These are phyloP conservation scores for Rotaria sp. DNA, from an alignment of 2,888 invertebrate species.

Conservation along the genomic window DNA sequence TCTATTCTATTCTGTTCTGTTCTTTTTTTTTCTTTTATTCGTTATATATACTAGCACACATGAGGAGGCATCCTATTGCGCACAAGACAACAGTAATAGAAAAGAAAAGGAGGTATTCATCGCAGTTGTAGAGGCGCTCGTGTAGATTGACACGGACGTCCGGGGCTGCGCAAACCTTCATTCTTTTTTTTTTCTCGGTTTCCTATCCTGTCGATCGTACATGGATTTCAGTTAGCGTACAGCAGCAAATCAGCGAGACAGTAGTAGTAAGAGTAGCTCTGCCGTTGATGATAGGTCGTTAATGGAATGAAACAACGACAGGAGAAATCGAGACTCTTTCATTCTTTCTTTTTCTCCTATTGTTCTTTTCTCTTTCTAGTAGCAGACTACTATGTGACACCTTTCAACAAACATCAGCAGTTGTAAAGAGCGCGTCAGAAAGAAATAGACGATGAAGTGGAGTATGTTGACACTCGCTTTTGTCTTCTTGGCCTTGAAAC, in stretches of 20 bases:
- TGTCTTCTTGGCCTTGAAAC: neutral
- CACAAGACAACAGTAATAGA: neutral
- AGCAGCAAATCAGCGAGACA: neutral
- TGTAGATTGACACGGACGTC: neutral
- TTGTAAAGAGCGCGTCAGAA: neutral
- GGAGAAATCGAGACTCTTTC: neutral
- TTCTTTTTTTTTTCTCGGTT: neutral
- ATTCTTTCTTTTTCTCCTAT: neutral
- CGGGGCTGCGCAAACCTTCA: neutral
- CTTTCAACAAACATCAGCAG: neutral
- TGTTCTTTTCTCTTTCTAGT: conserved; percentile 4
- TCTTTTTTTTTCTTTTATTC: neutral
- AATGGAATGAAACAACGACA: conserved; percentile 7
- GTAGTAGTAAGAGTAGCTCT: neutral
- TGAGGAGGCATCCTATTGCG: neutral
- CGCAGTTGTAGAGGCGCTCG: neutral
- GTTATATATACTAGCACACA: neutral
- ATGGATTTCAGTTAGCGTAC: neutral
- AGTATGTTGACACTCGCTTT: conserved; percentile 5
- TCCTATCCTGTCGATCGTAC: neutral
- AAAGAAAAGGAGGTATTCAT: neutral
- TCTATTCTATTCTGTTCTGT: neutral
- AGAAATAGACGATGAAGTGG: conserved; percentile 1
- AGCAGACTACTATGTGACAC: neutral
- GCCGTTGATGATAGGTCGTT: neutral